These are phyloP conservation scores for Galeopterus variegatus DNA, from an alignment of 2,113 vertebrate genomes.

Conservation along the genomic window DNA sequence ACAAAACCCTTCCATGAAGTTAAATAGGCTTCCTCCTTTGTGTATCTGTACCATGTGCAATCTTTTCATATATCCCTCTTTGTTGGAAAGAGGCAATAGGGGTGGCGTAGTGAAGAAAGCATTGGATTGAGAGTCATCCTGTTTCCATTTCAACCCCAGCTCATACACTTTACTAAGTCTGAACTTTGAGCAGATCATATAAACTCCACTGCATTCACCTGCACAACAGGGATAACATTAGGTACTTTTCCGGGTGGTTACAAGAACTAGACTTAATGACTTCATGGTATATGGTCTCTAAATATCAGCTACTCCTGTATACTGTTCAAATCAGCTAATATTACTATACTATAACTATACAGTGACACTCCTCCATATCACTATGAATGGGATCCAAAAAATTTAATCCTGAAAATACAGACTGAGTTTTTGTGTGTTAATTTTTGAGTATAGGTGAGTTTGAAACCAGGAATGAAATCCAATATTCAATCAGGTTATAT, in stretches of 20 bases:
- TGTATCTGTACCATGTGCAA: neutral
- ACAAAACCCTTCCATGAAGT: neutral
- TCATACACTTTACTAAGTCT: conserved; percentile 12
- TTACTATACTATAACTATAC: neutral
- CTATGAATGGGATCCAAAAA: neutral
- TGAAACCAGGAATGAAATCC: conserved; percentile 29
- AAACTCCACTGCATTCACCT: neutral
- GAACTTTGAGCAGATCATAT: neutral
- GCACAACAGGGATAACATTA: neutral
- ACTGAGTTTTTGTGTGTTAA: neutral
- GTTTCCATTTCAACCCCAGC: neutral
- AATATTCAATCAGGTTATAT: neutral
- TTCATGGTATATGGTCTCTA: neutral
- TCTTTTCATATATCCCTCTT: neutral
- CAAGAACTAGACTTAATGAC: neutral
- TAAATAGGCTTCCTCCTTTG: neutral
- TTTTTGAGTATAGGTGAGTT: conserved; percentile 9
- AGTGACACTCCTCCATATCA: neutral
- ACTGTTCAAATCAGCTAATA: neutral
- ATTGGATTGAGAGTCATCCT: neutral
- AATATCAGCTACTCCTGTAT: neutral
- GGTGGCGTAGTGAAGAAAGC: neutral
- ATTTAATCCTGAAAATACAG: conserved; percentile 31
- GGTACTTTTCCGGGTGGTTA: neutral
- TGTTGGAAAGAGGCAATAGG: neutral